A percentile compares a stretch with the other conserved stretches of the same genome.
These are phyloP conservation scores for Trachythela sp. DNA, from an alignment of 64 coral and sea anemone species.

Conservation along the genomic window DNA sequence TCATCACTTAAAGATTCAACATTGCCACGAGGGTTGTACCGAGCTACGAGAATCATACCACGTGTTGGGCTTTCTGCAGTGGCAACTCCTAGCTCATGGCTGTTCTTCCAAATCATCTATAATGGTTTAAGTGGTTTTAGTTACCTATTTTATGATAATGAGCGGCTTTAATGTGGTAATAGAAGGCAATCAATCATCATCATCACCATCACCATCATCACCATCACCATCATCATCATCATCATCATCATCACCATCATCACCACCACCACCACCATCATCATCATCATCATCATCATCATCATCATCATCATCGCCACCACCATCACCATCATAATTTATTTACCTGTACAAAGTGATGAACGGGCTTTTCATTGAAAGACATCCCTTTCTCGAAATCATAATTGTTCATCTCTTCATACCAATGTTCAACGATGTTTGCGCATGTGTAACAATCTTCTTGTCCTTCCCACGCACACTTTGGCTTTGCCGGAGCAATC, in stretches of 20 bases:
- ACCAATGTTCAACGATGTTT: slow-evolving; percentile 11
- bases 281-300: not conserved
- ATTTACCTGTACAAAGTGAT: slow-evolving; percentile 9
- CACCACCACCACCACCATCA: not conserved
- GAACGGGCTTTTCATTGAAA: not conserved
- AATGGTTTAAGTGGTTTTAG: not conserved
- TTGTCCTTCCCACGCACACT: not conserved
- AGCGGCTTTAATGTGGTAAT: too few relatives aligned
- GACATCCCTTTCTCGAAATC: not conserved
- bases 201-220: not conserved
- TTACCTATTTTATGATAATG: not conserved
- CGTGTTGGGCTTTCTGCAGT: not conserved
- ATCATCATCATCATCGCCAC: not conserved
- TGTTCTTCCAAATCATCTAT: not conserved
- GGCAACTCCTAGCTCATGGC: not conserved
- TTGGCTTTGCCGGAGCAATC: not conserved
- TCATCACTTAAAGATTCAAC: not conserved
- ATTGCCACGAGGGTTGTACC: not conserved
- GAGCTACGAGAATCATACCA: not conserved
- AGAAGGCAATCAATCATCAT: too few relatives aligned
- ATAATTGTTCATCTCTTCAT: slow-evolving; percentile 4
- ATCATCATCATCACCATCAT: not conserved
- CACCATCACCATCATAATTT: not conserved
- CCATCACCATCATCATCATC: not conserved
- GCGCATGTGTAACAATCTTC: slow-evolving; percentile 4